Conservation (phyloP, 2,113 vertebrate species). For the Carlito syrichta region DNA sequence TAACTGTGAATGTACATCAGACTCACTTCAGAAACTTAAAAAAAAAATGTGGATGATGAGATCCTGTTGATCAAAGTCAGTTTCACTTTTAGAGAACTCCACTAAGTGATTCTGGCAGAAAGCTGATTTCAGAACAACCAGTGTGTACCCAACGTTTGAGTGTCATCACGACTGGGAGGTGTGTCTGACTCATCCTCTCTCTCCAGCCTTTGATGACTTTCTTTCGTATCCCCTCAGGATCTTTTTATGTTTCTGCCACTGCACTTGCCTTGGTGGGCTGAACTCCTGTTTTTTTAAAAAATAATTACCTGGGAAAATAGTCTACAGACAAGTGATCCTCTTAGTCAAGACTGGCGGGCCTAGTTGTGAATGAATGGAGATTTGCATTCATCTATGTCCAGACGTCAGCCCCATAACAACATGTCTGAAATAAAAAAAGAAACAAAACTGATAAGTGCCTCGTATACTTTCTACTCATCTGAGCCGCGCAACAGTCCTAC, state of each 20-base stretch:
- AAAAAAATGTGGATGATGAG: neutral
- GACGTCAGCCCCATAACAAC: neutral
- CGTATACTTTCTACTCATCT: neutral
- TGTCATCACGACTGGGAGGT: too few species aligned
- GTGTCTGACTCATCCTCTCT: neutral
- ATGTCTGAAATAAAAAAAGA: slow-evolving; percentile 41
- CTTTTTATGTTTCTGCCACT: rapidly evolving
- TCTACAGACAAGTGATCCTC: slow-evolving; percentile 27
- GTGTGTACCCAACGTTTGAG: neutral
- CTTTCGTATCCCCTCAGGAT: neutral
- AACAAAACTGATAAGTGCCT: neutral
- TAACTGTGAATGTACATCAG: neutral
- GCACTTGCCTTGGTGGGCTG: too few species aligned
- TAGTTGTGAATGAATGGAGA: neutral
- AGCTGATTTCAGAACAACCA: neutral
- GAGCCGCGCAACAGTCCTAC: neutral
- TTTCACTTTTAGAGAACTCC: neutral
- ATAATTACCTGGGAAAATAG: slow-evolving; percentile 44
- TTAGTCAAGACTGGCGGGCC: neutral
- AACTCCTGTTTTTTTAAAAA: neutral
- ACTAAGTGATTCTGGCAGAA: neutral
- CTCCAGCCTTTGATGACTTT: neutral
- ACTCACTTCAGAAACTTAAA: neutral
- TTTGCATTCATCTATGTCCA: neutral
- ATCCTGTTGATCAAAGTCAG: neutral